Evolutionary conservation across 2,113 vertebrate genomes (phyloP).

Genomic region (Ophiodon elongatus): DNA sequence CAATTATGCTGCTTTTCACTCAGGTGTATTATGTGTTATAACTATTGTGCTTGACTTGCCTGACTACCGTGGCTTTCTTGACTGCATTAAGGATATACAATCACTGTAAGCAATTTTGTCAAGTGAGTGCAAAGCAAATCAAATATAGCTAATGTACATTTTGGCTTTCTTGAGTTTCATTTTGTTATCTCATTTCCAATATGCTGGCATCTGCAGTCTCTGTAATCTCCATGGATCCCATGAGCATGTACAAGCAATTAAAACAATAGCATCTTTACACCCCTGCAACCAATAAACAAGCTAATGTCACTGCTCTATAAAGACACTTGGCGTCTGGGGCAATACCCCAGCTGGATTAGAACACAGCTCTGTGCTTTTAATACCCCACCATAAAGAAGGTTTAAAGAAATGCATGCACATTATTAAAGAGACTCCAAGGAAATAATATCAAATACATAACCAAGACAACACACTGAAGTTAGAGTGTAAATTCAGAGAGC

Average conservation of each 20-base stretch:
- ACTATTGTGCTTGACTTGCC: constrained; percentile 19
- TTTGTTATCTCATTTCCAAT: constrained; percentile 80
- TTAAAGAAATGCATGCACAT: constrained; percentile 83
- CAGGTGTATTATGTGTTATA: constrained; percentile 16
- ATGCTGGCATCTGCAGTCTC: constrained; percentile 84
- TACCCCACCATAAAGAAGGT: constrained; percentile 80
- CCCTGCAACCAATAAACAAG: constrained; percentile 88
- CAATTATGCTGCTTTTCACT: constrained; percentile 19
- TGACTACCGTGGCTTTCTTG: constrained; percentile 22
- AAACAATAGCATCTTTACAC: constrained; percentile 85
- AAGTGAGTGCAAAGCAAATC: constrained; percentile 73
- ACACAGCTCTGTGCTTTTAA: constrained; percentile 78
- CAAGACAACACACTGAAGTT: constrained; percentile 67
- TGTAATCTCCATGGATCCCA: constrained; percentile 84
- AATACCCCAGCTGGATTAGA: constrained; percentile 83
- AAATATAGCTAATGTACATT: constrained; percentile 79
- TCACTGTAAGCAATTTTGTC: constrained; percentile 64
- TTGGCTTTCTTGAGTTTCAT: constrained; percentile 73
- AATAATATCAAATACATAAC: constrained; percentile 84
- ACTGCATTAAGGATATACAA: constrained; percentile 51
- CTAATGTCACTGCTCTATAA: constrained; percentile 85
- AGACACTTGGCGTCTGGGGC: constrained; percentile 83
- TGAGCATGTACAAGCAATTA: constrained; percentile 87
- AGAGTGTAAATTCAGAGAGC: constrained; percentile 65
- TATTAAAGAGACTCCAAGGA: constrained; percentile 84